A percentile compares a stretch with the other conserved stretches of the same genome.
Conservation (phyloP, 2,113 vertebrate species). For the Tragelaphus scriptus region DNA sequence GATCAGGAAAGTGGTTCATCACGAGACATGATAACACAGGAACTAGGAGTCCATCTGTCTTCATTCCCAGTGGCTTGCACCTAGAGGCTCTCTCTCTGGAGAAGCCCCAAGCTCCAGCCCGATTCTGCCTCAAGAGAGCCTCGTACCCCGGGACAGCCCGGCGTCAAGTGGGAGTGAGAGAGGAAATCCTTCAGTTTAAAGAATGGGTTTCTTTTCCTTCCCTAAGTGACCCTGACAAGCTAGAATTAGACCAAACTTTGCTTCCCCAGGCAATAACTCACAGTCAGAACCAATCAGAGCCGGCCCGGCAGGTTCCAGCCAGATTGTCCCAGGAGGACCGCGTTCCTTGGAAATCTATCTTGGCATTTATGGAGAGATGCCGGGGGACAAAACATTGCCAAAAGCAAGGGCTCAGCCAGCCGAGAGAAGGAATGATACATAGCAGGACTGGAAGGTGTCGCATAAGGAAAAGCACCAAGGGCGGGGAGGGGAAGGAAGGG, state of each 20-base stretch:
- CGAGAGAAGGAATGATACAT: background rate
- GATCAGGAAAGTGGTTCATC: background rate
- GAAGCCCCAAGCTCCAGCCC: background rate
- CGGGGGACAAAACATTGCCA: background rate
- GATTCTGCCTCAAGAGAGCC: background rate
- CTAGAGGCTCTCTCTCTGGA: background rate
- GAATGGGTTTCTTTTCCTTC: background rate
- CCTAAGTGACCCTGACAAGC: constrained; percentile 3
- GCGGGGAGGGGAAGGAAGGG: background rate
- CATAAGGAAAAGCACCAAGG: background rate
- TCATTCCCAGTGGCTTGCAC: background rate
- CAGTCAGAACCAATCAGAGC: background rate
- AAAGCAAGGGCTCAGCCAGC: background rate
- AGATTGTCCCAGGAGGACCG: background rate
- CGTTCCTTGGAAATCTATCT: background rate
- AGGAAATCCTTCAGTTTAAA: background rate
- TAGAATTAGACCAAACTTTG: background rate
- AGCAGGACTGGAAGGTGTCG: background rate
- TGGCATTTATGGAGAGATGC: background rate
- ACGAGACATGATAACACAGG: background rate
- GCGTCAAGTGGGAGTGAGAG: background rate
- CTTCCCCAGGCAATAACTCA: background rate
- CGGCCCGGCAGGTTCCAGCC: background rate
- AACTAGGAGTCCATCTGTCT: background rate
- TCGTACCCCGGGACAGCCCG: background rate